These are phyloP conservation scores for Scelioninae gen. 2 DNA, from an alignment of 2,888 invertebrate genomes.

Conservation along the genomic window DNA sequence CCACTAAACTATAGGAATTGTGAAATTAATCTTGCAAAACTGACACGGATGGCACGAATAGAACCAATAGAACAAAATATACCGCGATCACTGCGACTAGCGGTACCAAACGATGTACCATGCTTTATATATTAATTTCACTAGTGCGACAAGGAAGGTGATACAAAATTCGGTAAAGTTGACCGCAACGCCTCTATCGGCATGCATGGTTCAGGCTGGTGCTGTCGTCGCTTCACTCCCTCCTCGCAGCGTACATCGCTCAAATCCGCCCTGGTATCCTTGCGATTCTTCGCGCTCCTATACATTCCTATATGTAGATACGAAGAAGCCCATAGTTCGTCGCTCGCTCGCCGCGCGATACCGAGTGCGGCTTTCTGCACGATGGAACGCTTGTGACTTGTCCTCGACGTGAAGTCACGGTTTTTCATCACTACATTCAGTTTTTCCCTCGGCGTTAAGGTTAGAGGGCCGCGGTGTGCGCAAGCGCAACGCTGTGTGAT, in stretches of 20 bases:
- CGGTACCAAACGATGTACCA: too few species aligned
- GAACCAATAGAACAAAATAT: too few species aligned
- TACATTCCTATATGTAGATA: background rate
- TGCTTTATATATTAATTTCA: too few species aligned
- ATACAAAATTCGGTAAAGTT: too few species aligned
- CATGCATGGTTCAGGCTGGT: too few species aligned
- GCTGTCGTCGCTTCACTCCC: background rate
- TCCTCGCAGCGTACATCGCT: background rate
- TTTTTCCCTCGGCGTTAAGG: conserved; percentile 14
- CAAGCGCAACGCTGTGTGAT: conserved; percentile 31
- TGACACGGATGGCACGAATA: too few species aligned
- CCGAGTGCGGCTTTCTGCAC: background rate
- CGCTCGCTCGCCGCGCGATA: background rate
- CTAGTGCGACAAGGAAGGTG: too few species aligned
- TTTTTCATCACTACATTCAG: background rate
- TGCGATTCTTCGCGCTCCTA: background rate
- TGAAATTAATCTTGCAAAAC: too few species aligned
- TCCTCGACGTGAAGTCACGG: background rate
- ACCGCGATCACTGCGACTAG: too few species aligned
- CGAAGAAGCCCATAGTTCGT: background rate
- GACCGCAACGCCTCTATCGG: too few species aligned
- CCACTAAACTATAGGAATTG: too few species aligned
- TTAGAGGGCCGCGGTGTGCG: conserved; percentile 27
- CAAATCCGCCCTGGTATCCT: too few species aligned
- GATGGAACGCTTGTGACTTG: background rate